phyloP scores from a whole-genome alignment of 1,140 invertebrate species.

The Homalodisca vitripennis region DNA sequence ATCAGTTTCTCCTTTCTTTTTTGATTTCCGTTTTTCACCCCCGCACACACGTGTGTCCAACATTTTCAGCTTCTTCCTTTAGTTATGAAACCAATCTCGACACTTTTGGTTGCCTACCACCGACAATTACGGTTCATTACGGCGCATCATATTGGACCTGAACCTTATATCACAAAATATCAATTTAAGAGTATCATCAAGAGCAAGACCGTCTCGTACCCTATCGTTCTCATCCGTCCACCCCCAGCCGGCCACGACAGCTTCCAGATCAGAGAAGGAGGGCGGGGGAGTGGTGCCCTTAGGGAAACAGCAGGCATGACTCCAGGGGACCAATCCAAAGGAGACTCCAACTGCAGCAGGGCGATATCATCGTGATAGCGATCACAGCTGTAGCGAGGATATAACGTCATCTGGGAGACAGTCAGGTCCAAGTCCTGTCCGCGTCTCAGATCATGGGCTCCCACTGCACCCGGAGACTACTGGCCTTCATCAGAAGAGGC shows the following conservation, averaged over 20 bases:
- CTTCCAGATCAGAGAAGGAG: constrained; percentile 53
- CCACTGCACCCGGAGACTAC: too few species aligned
- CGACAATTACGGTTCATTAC: constrained; percentile 73
- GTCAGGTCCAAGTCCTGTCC: constrained; percentile 48
- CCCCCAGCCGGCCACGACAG: constrained; percentile 78
- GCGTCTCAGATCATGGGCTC: constrained; percentile 61
- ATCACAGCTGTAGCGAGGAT: constrained; percentile 68
- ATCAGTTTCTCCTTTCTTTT: too few species aligned
- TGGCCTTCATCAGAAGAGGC: too few species aligned
- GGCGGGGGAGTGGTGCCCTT: constrained; percentile 4
- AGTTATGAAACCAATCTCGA: constrained; percentile 69
- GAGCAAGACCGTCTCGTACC: too few species aligned
- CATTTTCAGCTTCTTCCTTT: constrained; percentile 69
- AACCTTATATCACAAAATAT: constrained; percentile 51
- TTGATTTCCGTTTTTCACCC: constrained; percentile 78
- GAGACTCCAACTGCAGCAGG: constrained; percentile 62
- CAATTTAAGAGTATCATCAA: too few species aligned
- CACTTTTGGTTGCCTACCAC: constrained; percentile 73
- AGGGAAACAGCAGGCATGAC: constrained; percentile 76
- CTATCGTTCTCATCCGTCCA: constrained; percentile 78
- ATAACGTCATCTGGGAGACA: constrained; percentile 61
- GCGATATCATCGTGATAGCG: constrained; percentile 64
- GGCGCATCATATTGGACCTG: constrained; percentile 64
- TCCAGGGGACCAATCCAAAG: constrained; percentile 63
- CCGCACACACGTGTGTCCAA: constrained; percentile 76